Base-by-base conservation (phyloP, 37 sponge, comb jelly and placozoan species). In the Corticium candelabrum region DNA sequence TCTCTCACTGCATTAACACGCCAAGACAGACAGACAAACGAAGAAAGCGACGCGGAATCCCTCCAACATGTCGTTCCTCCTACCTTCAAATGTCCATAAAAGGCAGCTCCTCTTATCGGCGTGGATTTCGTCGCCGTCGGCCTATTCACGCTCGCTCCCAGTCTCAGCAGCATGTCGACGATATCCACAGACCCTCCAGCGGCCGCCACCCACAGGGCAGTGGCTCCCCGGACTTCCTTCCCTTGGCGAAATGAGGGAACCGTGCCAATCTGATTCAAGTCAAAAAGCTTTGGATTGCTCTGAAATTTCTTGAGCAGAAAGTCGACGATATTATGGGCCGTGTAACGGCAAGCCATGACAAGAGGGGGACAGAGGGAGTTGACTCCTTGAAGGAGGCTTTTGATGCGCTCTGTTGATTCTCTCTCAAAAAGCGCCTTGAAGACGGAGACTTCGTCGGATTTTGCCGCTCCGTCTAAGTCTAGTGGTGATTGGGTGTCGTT, bases 161-260 rank as follows among this genome's bases (percentile, higher is more conserved):
- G 70, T 29, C 31, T 34, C 7, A 96, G 40, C 41, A 96, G 75
- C 33, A 85, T 39, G 71, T 83, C 78, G 37, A 92, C 90, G 1
- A 92, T 79, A 5, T 96, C 90, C 29, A 87, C 68, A 69, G 82
- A 81, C 0, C 88, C 89, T 41, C 90, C 90, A 3, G 90, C 83
- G 40, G 87, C 82, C 31, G 90, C 92, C 0, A 87, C 94, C 94
- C 94, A 93, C 0, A 93, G 86, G 27, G 94, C 86, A 3, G 94
- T 93, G 34, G 94, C 90, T 73, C 91, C 87, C 71, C 85, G 88
- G 15, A 93, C 91, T 31, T 87, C 81, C 80, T 90, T 93, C 21
- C 62, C 62, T 21, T 50, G 62, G 15, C 62, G 62, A 50, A 27
- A 50, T 21, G 62, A 50, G 15, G 62, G 62, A 21, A 50, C 62